Conservation (phyloP, 2,797 vertebrate species). For the Petrocephalus sullivani region DNA sequence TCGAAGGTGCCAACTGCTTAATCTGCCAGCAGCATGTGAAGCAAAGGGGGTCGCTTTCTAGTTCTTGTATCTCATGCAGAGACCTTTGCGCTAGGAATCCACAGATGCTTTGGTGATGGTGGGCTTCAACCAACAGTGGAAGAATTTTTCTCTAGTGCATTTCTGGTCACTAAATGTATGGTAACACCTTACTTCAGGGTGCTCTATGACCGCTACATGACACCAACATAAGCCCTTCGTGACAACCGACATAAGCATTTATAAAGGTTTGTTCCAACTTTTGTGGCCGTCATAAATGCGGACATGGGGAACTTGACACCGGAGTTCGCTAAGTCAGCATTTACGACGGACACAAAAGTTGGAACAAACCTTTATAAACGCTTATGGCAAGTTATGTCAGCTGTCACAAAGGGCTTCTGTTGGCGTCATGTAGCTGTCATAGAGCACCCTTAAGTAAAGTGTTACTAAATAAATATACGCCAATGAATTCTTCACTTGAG, state of each 20-base stretch:
- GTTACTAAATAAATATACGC: background rate
- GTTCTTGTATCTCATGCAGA: background rate
- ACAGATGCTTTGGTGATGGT: background rate
- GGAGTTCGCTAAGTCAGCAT: no score
- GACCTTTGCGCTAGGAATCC: background rate
- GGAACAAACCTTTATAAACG: no score
- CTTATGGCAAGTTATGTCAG: no score
- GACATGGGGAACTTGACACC: no score
- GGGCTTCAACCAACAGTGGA: background rate
- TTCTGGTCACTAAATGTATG: background rate
- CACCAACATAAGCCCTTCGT: no score
- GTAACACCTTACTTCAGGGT: no score
- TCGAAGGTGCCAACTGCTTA: constrained; percentile 11
- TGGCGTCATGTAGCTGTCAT: background rate
- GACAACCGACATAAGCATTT: no score
- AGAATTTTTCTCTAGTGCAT: background rate
- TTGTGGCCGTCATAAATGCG: no score
- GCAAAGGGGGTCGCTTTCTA: background rate
- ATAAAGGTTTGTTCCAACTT: no score
- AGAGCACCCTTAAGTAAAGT: background rate
- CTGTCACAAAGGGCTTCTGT: no score
- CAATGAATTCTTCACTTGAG: background rate
- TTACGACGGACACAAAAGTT: no score
- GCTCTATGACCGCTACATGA: no score
- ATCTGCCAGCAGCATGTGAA: background rate